Evolutionary conservation across 2,113 vertebrate genomes (phyloP).

Genomic region (Aptenodytes patagonicus): DNA sequence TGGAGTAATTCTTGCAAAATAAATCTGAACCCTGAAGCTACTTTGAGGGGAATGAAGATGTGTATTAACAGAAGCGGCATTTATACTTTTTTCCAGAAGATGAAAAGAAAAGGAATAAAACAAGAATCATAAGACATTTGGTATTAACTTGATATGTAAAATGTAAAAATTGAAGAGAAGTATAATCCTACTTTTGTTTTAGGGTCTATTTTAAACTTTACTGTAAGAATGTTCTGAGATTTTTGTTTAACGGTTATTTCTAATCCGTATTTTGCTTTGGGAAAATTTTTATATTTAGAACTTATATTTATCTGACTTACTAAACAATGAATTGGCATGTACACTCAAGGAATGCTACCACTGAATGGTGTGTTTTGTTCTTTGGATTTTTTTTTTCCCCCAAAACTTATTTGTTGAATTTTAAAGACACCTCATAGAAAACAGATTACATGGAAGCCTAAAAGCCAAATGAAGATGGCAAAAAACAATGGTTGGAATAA

Average conservation of each 20-base stretch:
- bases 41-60: not conserved
- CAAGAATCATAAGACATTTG: not conserved
- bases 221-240: not conserved
- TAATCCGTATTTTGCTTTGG: not conserved
- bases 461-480: not conserved
- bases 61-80: not conserved
- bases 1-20: conserved; percentile 7
- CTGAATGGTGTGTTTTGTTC: not conserved
- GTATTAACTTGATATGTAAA: not conserved
- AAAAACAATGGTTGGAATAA: not conserved
- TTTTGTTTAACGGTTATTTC: not conserved
- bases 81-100: not conserved
- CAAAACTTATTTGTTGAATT: not conserved
- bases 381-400: not conserved
- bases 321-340: not conserved
- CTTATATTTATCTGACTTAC: not conserved
- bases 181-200: not conserved
- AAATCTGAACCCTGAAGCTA: not conserved
- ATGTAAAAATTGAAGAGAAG: not conserved
- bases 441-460: not conserved
- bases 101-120: not conserved
- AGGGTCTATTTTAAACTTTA: not conserved
- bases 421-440: not conserved
- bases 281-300: not conserved
- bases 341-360: not conserved